Base-by-base conservation (phyloP, 2,113 vertebrate genomes). In the Chaenocephalus aceratus region DNA sequence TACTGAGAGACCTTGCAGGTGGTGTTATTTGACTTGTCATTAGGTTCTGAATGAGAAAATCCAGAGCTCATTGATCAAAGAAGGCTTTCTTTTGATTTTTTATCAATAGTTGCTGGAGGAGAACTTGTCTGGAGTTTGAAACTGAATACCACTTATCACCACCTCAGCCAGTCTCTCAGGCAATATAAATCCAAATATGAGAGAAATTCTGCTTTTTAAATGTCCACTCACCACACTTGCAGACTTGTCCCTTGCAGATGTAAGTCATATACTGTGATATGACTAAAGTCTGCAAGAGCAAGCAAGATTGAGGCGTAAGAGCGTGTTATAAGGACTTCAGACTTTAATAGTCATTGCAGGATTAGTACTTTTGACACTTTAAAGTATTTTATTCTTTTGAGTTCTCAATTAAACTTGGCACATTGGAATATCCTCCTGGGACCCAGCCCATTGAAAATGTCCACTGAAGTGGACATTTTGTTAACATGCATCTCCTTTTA, bases 11-110 rank as follows among this genome's bases (percentile, higher is more conserved):
- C 52, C 12, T 52, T 34, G n/a, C 51, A 80, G 34, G 56, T 62
- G 30, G 15, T 36, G 4, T 57, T 72, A 46, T 72, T 41, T 71
- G 10, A 10, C 23, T 65, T 16, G 2, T 74, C 12, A 66, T 53
- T 52, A 46, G 56, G 26, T 53, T 67, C 21, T 70, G 12, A 87
- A 79, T 79, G 59, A 56, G 23, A 66, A 51, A 67, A 45, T 1
- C 15, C 13, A 11, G 16, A 34, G 45, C 48, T 65, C 4, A 23
- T 9, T 13, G 41, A 54, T 41, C 36, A 54, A 21, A 67, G 5
- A 58, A 36, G 21, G 16, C 6, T 21, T 51, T 36, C 4, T 3
- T 52, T 21, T 6, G 11, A 23, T 18, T 18, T n/a, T 72, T 52
- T 9, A 23, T 56, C 6, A 26, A 7, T 41, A 2, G 8, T 26